These are phyloP conservation scores for Drosophila melanosoma DNA, from an alignment of 2,888 invertebrate species.

Conservation along the genomic window DNA sequence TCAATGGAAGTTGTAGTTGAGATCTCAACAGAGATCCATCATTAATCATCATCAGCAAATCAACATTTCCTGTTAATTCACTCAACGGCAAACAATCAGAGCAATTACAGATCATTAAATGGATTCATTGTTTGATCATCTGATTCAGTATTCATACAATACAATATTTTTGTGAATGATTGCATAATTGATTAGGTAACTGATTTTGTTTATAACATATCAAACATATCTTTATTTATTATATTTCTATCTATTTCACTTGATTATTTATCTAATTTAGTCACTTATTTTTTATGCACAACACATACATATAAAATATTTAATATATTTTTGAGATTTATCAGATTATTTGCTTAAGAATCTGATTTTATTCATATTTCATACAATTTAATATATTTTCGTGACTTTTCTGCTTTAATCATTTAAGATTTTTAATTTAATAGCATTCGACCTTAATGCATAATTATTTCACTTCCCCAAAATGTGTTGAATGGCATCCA, in stretches of 20 bases:
- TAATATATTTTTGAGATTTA: neutral
- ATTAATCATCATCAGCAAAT: slow-evolving; percentile 17
- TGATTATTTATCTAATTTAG: neutral
- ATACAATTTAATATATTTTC: neutral
- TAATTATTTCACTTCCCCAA: slow-evolving; percentile 11
- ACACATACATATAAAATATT: neutral
- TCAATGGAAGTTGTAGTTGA: neutral
- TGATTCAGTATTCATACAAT: neutral
- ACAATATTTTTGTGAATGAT: neutral
- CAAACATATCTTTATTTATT: neutral
- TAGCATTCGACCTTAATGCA: neutral
- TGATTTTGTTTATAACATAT: neutral
- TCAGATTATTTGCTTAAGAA: neutral
- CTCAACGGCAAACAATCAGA: neutral
- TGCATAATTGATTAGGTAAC: neutral
- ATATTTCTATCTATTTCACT: neutral
- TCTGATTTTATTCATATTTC: neutral
- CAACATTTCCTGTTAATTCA: slow-evolving; percentile 31
- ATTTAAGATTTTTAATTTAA: neutral
- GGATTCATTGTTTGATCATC: neutral
- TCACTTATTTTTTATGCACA: neutral
- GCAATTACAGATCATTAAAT: neutral
- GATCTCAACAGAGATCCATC: slow-evolving; percentile 17
- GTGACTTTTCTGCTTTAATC: neutral
- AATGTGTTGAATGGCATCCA: neutral